Evolutionary conservation across 2,797 vertebrate species (phyloP).

Genomic region (Monodelphis domestica): DNA sequence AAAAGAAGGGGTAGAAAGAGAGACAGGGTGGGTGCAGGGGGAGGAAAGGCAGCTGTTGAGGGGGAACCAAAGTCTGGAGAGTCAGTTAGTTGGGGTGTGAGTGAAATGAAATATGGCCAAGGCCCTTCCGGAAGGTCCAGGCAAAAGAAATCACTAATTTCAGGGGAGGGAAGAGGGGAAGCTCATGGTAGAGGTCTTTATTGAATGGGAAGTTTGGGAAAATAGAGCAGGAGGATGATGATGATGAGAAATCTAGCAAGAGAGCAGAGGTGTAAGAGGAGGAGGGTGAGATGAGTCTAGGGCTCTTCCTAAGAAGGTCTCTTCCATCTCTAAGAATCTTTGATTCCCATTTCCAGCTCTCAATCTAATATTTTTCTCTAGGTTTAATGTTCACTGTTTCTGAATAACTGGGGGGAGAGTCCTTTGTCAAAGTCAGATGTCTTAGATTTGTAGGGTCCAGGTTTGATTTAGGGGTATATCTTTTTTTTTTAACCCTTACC

Average conservation of each 20-base stretch:
- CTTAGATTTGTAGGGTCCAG: background rate
- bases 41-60: background rate
- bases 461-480: background rate
- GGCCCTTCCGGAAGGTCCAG: background rate
- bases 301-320: background rate
- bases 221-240: background rate
- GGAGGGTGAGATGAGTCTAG: background rate
- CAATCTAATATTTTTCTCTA: background rate
- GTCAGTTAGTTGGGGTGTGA: no score
- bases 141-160: background rate
- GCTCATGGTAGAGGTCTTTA: background rate
- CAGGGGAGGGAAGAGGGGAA: accelerated
- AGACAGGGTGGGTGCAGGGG: background rate
- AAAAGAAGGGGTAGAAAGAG: background rate
- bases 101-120: background rate
- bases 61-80: background rate
- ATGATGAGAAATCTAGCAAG: background rate
- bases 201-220: background rate
- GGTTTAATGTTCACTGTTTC: background rate
- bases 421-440: background rate
- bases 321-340: background rate
- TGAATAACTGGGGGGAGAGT: background rate
- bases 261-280: accelerated
- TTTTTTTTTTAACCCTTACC: no score
- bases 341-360: background rate